These are phyloP conservation scores for Melanostoma mellinum DNA, from an alignment of 2,888 invertebrate species.

Conservation along the genomic window DNA sequence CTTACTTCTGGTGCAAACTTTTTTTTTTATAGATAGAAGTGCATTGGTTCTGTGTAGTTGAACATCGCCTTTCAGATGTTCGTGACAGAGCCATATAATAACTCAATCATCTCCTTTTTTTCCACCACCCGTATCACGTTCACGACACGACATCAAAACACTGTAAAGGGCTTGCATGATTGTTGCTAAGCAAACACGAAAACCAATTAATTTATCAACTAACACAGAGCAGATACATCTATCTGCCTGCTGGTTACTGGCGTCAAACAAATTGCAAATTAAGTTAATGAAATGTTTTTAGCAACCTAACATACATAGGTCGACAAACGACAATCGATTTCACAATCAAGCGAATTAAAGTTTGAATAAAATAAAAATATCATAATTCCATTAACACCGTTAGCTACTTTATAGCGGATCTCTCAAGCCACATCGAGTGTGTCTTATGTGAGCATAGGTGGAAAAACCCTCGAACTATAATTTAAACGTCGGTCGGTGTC, in stretches of 20 bases:
- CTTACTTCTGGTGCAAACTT: too few relatives aligned
- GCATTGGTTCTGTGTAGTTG: too few relatives aligned
- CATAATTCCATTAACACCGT: slow-evolving; percentile 56
- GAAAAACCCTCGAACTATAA: slow-evolving; percentile 41
- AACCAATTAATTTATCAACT: slow-evolving; percentile 3
- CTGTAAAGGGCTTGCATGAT: not conserved
- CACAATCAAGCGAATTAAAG: not conserved
- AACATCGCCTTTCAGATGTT: too few relatives aligned
- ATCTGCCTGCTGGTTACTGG: not conserved
- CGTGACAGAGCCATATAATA: too few relatives aligned
- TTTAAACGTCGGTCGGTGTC: slow-evolving; percentile 48
- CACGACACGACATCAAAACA: not conserved
- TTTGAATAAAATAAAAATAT: slow-evolving; percentile 16
- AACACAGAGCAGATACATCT: not conserved
- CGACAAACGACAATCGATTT: slow-evolving; percentile 7
- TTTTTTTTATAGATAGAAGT: too few relatives aligned
- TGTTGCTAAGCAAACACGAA: not conserved
- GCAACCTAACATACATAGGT: not conserved
- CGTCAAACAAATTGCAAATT: slow-evolving; percentile 53
- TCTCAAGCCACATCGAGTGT: slow-evolving; percentile 24
- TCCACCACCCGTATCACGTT: too few relatives aligned
- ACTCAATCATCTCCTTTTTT: too few relatives aligned
- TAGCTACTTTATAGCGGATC: slow-evolving; percentile 44
- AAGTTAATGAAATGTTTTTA: slow-evolving; percentile 47
- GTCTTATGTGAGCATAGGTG: slow-evolving; percentile 4